Evolutionary conservation across 2,113 vertebrate species (phyloP).

Genomic region (Steatornis caripensis): DNA sequence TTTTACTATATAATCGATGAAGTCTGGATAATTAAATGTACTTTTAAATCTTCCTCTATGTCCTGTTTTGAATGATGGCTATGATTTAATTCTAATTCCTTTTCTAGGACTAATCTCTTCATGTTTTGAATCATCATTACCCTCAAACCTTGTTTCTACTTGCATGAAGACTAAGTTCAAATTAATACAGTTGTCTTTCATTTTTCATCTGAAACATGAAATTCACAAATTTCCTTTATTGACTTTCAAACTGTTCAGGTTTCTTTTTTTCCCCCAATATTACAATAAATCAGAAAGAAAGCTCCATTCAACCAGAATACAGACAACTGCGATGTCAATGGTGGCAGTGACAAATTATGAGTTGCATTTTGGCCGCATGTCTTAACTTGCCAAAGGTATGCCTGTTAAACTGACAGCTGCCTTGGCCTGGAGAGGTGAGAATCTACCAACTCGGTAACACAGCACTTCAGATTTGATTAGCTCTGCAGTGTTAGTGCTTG

Average conservation of each 20-base stretch:
- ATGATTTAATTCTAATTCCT: not conserved
- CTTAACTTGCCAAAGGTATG: not conserved
- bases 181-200: not conserved
- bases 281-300: not conserved
- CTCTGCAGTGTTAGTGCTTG: not conserved
- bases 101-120: not conserved
- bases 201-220: not conserved
- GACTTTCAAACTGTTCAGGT: not conserved
- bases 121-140: not conserved
- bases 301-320: not conserved
- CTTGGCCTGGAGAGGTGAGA: not conserved
- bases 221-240: not conserved
- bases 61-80: not conserved
- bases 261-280: rapidly evolving
- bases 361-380: not conserved
- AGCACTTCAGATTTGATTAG: not conserved
- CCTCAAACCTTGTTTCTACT: not conserved
- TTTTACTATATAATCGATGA: not conserved
- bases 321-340: not conserved
- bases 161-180: not conserved
- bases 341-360: not conserved
- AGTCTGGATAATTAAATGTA: not conserved
- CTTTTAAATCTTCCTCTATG: not conserved
- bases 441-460: rapidly evolving
- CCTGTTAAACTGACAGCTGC: not conserved